Conservation (phyloP, 2,888 invertebrate genomes). For the Lycaena phlaeas region DNA sequence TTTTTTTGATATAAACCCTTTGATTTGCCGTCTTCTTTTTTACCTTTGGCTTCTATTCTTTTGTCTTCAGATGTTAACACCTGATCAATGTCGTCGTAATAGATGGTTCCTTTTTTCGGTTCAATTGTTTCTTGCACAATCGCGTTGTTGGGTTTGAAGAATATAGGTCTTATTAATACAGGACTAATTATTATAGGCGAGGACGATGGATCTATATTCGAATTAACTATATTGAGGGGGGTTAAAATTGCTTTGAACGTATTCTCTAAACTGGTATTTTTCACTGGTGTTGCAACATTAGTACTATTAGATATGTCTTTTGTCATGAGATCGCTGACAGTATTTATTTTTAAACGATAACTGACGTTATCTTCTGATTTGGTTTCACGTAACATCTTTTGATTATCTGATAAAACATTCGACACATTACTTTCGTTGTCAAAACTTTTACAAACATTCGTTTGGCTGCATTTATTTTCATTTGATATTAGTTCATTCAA, state of each 20-base stretch:
- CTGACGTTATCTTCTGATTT: constrained; percentile 43
- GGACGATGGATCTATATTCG: constrained; percentile 26
- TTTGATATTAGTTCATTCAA: too few relatives aligned
- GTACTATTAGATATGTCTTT: constrained; percentile 20
- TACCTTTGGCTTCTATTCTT: constrained; percentile 16
- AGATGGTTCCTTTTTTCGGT: constrained; percentile 39
- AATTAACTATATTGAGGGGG: constrained; percentile 42
- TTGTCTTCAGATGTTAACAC: constrained; percentile 30
- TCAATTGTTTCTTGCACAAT: constrained; percentile 18
- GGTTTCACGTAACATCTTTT: constrained; percentile 18
- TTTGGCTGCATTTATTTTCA: too few relatives aligned
- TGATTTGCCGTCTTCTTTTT: constrained; percentile 27
- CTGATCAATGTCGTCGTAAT: constrained; percentile 56
- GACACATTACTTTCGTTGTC: constrained; percentile 4
- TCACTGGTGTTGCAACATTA: constrained; percentile 22
- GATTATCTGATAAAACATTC: constrained; percentile 10
- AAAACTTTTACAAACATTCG: too few relatives aligned
- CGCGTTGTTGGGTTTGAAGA: constrained; percentile 31
- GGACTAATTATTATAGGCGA: constrained; percentile 55
- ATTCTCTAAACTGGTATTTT: constrained; percentile 24
- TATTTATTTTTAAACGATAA: constrained; percentile 60
- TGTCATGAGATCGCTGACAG: constrained; percentile 35
- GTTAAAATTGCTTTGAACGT: constrained; percentile 39
- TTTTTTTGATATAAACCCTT: constrained; percentile 47
- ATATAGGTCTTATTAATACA: constrained; percentile 49